Evolutionary conservation across 1,140 invertebrate genomes (phyloP).

Genomic region (Cephus cinctus): DNA sequence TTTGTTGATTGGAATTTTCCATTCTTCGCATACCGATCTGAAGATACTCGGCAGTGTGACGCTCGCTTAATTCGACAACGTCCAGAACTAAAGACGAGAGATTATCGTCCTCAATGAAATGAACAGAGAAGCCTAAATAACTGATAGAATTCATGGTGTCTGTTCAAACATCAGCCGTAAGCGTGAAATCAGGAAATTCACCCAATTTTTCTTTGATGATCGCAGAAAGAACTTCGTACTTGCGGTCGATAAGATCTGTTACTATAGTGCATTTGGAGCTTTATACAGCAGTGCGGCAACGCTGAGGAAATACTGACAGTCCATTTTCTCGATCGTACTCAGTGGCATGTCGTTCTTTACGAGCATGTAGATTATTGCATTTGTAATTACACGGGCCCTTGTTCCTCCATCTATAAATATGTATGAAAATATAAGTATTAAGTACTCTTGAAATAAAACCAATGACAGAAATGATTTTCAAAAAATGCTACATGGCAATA

Average conservation of each 20-base stretch:
- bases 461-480: not conserved
- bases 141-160: slow-evolving; percentile 28
- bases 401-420: slow-evolving; percentile 15
- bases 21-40: slow-evolving; percentile 29
- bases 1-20: slow-evolving; percentile 33
- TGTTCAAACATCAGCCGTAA: slow-evolving; percentile 36
- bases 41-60: slow-evolving; percentile 37
- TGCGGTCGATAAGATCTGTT: slow-evolving; percentile 28
- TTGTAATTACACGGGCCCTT: slow-evolving; percentile 14
- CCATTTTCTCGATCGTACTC: slow-evolving; percentile 40
- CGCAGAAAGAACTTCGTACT: slow-evolving; percentile 35
- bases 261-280: slow-evolving; percentile 34
- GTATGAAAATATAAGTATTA: not conserved
- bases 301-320: slow-evolving; percentile 43
- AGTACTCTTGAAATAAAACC: not conserved
- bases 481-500: too few relatives aligned
- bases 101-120: slow-evolving; percentile 20
- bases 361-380: slow-evolving; percentile 34
- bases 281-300: slow-evolving; percentile 39
- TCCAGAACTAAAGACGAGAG: slow-evolving; percentile 19
- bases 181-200: slow-evolving; percentile 16
- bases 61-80: slow-evolving; percentile 24
- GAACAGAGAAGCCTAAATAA: slow-evolving; percentile 28
- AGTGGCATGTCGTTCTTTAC: slow-evolving; percentile 43
- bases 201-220: slow-evolving; percentile 26